These are phyloP conservation scores for Perca schrenkii DNA, from an alignment of 2,113 vertebrate genomes.

Conservation along the genomic window DNA sequence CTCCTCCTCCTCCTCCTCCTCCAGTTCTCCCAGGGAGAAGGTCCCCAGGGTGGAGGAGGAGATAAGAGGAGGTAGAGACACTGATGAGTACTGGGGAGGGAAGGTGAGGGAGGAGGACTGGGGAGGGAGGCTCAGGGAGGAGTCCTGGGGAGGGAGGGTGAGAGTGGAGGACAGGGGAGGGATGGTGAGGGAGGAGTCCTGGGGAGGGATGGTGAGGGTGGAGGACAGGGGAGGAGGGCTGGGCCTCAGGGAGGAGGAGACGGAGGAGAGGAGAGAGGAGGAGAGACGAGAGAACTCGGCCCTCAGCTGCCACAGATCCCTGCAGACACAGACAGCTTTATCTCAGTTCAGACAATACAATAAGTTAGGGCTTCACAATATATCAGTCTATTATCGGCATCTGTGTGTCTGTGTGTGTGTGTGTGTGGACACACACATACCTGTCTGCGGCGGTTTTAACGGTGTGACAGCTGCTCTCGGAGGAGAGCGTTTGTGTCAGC, in stretches of 20 bases:
- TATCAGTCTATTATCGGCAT: no score
- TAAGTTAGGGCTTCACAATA: no score
- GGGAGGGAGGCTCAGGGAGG: not conserved
- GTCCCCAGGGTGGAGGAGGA: constrained; percentile 40
- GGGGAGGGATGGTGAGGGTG: no score
- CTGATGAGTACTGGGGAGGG: not conserved
- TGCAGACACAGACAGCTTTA: constrained; percentile 54
- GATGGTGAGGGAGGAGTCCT: constrained; percentile 33
- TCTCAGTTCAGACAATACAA: no score
- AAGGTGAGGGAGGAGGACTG: constrained; percentile 16
- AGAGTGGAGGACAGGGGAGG: constrained; percentile 67
- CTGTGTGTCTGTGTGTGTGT: no score
- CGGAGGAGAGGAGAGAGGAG: constrained; percentile 83
- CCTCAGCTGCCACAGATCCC: constrained; percentile 89
- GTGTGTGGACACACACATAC: constrained; percentile 61
- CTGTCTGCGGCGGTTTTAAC: constrained; percentile 92
- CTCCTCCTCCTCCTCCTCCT: not conserved
- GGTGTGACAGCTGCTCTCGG: constrained; percentile 85
- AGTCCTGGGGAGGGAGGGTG: constrained; percentile 17
- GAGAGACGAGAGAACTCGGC: constrained; percentile 88
- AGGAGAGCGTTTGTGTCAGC: constrained; percentile 87
- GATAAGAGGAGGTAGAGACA: not conserved
- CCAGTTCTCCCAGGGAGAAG: constrained; percentile 74
- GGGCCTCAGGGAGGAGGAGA: constrained; percentile 54
- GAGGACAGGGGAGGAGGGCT: constrained; percentile 56